Evolutionary conservation across 2,113 vertebrate species (phyloP).

Genomic region (Melanocharis versteri): DNA sequence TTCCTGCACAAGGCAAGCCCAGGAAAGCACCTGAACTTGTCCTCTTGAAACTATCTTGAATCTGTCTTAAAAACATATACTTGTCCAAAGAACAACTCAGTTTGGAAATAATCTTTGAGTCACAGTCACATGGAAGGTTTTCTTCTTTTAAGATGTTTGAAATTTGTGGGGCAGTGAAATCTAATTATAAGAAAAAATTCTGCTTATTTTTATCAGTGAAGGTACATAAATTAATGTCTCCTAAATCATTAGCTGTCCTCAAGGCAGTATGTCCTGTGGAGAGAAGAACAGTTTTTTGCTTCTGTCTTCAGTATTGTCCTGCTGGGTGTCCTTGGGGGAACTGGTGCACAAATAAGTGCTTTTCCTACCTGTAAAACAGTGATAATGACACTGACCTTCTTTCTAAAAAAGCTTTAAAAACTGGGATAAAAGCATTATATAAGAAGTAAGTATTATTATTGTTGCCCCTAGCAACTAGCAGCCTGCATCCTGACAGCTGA

Average conservation of each 20-base stretch:
- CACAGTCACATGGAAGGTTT: background rate
- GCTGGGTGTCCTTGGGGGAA: background rate
- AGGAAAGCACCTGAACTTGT: background rate
- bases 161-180: background rate
- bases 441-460: background rate
- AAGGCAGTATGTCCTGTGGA: background rate
- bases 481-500: background rate
- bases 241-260: background rate
- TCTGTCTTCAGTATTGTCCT: background rate
- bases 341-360: background rate
- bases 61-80: background rate
- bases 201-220: background rate
- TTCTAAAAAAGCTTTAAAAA: slow-evolving; percentile 14
- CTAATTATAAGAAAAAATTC: background rate
- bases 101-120: background rate
- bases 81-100: background rate
- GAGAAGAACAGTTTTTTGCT: background rate
- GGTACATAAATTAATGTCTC: background rate
- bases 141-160: background rate
- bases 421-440: background rate
- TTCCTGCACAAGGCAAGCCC: background rate
- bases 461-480: slow-evolving; percentile 47
- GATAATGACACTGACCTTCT: slow-evolving; percentile 18
- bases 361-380: background rate
- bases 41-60: background rate